Evolutionary conservation across 2,888 invertebrate species (phyloP).

Genomic region (Agriopis marginaria): DNA sequence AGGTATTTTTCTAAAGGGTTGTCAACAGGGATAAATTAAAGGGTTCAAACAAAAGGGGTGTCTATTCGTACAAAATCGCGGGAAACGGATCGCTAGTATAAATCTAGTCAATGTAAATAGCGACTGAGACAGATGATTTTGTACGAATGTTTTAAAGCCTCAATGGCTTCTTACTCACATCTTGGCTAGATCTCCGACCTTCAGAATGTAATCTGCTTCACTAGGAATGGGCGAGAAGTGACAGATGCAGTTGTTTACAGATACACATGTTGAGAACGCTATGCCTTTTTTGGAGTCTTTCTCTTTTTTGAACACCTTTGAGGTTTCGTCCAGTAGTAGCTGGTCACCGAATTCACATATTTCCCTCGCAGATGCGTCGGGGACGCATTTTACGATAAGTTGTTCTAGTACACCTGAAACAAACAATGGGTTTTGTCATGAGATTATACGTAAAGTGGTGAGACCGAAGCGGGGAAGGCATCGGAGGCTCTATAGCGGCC

Average conservation of each 20-base stretch:
- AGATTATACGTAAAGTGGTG: background rate
- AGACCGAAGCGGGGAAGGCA: conserved; percentile 37
- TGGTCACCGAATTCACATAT: conserved; percentile 97
- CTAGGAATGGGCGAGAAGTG: conserved; percentile 98
- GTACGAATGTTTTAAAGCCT: no score
- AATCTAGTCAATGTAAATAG: no score
- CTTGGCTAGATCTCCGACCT: conserved; percentile 98
- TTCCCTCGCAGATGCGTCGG: conserved; percentile 95
- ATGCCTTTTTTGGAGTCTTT: conserved; percentile 99
- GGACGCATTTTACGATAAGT: conserved; percentile 94
- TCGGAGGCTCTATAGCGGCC: conserved; percentile 66
- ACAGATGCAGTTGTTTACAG: conserved; percentile 99
- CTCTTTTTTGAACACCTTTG: conserved; percentile 98
- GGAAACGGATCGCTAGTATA: no score
- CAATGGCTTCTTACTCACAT: conserved; percentile 89
- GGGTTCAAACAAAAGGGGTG: no score
- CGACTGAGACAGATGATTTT: no score
- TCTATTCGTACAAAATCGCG: no score
- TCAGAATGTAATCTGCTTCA: conserved; percentile 94
- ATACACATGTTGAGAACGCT: conserved; percentile 99
- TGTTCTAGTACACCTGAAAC: conserved; percentile 95
- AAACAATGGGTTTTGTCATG: conserved; percentile 38
- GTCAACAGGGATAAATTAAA: no score
- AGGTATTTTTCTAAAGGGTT: no score
- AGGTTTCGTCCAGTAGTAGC: conserved; percentile 95